Conservation (phyloP, 2,888 invertebrate genomes). For the Drosophila mimica region DNA sequence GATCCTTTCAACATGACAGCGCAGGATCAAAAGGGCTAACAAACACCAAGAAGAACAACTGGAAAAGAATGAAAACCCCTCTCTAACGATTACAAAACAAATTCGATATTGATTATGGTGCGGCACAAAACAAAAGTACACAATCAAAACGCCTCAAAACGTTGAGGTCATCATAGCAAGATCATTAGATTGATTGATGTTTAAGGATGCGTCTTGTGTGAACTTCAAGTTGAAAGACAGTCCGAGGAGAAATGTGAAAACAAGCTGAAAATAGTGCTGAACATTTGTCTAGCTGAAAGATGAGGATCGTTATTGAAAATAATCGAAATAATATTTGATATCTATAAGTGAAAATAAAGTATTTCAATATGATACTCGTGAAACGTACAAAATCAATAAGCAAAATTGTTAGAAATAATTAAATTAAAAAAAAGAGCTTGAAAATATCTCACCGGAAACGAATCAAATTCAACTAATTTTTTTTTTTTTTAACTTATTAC, state of each 20-base stretch:
- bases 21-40: conserved; percentile 76
- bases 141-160: conserved; percentile 76
- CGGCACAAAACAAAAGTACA: conserved; percentile 77
- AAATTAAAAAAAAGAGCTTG: too few relatives aligned
- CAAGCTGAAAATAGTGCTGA: conserved; percentile 8
- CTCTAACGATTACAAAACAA: conserved; percentile 75
- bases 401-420: too few relatives aligned
- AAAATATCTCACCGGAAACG: too few relatives aligned
- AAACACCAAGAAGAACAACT: conserved; percentile 13
- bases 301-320: too few relatives aligned
- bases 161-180: conserved; percentile 50
- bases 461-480: too few relatives aligned
- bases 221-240: conserved; percentile 7
- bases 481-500: too few relatives aligned
- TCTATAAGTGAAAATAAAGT: not conserved
- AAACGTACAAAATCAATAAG: too few relatives aligned
- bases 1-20: conserved; percentile 79
- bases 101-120: conserved; percentile 79
- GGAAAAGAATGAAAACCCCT: conserved; percentile 4
- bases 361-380: not conserved
- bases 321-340: not conserved
- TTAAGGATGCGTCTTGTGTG: conserved; percentile 63
- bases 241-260: not conserved
- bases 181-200: conserved; percentile 81
- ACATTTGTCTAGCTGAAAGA: not conserved